Conservation (phyloP, 2,113 vertebrate species). For the Desmodus rotundus region DNA sequence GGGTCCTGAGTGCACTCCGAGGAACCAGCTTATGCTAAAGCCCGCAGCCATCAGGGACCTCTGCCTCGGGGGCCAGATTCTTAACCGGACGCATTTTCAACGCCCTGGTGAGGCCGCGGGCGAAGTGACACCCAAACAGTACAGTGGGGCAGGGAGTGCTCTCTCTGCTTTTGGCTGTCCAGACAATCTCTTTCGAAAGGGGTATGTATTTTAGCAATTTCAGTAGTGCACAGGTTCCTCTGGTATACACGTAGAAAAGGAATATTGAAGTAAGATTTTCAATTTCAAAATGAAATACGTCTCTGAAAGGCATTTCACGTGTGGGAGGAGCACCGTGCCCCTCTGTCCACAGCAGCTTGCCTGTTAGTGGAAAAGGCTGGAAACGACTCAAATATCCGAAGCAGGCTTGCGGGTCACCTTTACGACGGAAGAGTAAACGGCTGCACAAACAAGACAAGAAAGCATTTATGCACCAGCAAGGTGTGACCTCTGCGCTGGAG, state of each 20-base stretch:
- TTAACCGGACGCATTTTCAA: background rate
- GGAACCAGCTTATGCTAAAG: background rate
- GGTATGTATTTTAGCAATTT: background rate
- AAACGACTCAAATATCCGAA: background rate
- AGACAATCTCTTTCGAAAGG: background rate
- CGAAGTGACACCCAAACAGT: background rate
- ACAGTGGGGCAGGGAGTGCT: rapidly evolving
- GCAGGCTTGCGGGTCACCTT: rapidly evolving
- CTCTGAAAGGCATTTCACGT: background rate
- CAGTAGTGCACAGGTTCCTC: background rate
- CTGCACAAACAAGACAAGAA: background rate
- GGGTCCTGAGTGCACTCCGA: background rate
- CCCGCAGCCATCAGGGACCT: background rate
- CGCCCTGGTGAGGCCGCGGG: background rate
- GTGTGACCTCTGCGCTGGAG: background rate
- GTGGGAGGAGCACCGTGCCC: rapidly evolving
- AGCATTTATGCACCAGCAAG: rapidly evolving
- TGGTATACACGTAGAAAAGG: background rate
- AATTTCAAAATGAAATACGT: background rate
- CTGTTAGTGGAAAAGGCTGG: background rate
- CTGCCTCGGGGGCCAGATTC: background rate
- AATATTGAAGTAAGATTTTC: background rate
- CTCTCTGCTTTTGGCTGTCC: background rate
- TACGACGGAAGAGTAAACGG: no score
- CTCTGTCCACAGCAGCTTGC: rapidly evolving